Evolutionary conservation across 2,888 invertebrate genomes (phyloP).

Genomic region (Julus scanicus): DNA sequence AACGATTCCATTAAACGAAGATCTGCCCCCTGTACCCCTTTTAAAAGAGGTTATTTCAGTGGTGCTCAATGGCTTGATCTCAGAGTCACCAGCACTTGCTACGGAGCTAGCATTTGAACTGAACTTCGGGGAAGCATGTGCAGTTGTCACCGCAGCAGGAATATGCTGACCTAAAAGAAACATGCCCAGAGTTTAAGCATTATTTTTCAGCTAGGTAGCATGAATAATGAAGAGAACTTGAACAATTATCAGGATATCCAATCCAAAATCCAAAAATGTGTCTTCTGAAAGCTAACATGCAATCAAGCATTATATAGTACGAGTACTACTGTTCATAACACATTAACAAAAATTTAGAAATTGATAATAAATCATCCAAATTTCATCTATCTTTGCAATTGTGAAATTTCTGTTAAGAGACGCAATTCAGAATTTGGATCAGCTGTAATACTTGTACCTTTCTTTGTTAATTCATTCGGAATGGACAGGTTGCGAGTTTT

Average conservation of each 20-base stretch:
- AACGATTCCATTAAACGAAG: conserved; percentile 95
- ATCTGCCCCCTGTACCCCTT: conserved; percentile 76
- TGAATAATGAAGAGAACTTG: neutral
- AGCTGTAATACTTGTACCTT: too few species aligned
- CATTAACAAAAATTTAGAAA: neutral
- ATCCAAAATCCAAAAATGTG: neutral
- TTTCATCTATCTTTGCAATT: too few species aligned
- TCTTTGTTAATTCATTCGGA: too few species aligned
- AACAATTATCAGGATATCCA: neutral
- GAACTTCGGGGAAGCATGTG: neutral
- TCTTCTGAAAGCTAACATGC: neutral
- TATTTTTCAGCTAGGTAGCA: neutral
- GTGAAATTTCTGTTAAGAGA: neutral
- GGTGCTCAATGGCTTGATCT: conserved; percentile 54
- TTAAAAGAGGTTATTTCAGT: conserved; percentile 55
- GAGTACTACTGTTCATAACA: neutral
- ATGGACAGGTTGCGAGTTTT: too few species aligned
- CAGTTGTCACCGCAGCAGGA: conserved; percentile 2
- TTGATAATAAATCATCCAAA: neutral
- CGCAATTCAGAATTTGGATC: too few species aligned
- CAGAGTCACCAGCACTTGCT: neutral
- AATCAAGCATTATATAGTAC: neutral
- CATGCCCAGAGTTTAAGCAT: neutral
- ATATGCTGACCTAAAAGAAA: conserved; percentile 31
- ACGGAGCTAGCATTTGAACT: neutral